Conservation (phyloP, 2,113 vertebrate genomes). For the Leptosomus discolor region DNA sequence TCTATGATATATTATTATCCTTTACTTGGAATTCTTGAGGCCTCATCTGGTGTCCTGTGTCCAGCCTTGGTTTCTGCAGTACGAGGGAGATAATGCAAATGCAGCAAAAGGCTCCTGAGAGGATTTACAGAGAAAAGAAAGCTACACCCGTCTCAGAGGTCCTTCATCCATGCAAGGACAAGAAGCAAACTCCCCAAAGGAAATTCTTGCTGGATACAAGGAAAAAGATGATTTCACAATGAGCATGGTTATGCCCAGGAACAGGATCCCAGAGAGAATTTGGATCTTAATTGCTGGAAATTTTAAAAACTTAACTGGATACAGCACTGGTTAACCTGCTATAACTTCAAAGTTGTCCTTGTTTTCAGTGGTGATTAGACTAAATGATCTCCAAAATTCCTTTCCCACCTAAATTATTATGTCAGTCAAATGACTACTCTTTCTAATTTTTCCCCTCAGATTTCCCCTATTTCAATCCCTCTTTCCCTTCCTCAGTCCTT, state of each 20-base stretch:
- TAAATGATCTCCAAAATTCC: background rate
- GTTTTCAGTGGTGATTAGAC: background rate
- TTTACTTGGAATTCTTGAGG: background rate
- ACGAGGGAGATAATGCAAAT: background rate
- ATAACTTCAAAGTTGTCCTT: background rate
- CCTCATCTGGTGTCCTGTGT: background rate
- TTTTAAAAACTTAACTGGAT: background rate
- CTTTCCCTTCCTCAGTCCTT: background rate
- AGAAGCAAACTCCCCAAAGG: background rate
- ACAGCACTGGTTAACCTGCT: background rate
- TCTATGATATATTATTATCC: background rate
- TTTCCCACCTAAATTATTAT: background rate
- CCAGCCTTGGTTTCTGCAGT: background rate
- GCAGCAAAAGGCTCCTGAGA: background rate
- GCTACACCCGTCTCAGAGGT: background rate
- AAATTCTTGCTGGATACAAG: background rate
- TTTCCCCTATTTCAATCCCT: background rate
- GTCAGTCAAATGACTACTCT: background rate
- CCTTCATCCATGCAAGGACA: background rate
- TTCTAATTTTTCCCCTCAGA: background rate
- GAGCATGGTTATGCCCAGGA: background rate
- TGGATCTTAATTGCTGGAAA: background rate
- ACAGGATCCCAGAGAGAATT: background rate
- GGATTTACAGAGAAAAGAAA: background rate
- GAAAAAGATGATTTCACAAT: background rate